phyloP scores from a whole-genome alignment of 2,797 vertebrate genomes.

The Tadarida brasiliensis region DNA sequence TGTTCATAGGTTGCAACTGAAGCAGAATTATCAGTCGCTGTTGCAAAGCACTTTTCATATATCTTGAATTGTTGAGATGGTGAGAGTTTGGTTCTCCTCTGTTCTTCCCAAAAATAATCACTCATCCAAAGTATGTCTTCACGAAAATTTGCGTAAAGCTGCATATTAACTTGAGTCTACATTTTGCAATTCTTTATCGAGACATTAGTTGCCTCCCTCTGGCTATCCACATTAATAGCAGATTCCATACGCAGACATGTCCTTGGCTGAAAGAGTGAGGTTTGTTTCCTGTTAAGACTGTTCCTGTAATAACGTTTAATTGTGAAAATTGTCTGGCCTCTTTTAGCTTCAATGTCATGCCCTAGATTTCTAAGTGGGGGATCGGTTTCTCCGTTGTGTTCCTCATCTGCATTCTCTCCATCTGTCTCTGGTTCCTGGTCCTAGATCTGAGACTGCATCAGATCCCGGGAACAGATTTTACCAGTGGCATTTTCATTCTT shows the following conservation, averaged over 20 bases:
- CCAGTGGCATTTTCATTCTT: not conserved
- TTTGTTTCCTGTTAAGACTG: not conserved
- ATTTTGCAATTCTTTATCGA: not conserved
- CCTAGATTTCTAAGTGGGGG: not conserved
- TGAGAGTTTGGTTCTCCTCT: rapidly evolving
- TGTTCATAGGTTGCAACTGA: conserved; percentile 64
- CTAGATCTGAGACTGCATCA: not conserved
- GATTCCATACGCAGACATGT: rapidly evolving
- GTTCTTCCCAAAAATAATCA: not conserved
- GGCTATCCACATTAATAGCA: not conserved
- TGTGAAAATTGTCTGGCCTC: rapidly evolving
- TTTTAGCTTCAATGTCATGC: not conserved
- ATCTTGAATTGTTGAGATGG: not conserved
- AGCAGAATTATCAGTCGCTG: conserved; percentile 71
- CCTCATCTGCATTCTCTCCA: not conserved
- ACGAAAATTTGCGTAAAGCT: not conserved
- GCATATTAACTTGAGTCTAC: not conserved
- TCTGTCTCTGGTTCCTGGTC: not conserved
- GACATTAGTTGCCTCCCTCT: not conserved
- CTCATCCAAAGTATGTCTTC: not conserved
- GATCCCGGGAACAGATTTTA: not conserved
- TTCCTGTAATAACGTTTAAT: rapidly evolving
- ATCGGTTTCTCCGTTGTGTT: not conserved
- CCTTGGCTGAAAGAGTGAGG: rapidly evolving
- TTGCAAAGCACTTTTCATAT: conserved; percentile 79